A percentile compares a stretch with the other conserved stretches of the same genome.
These are phyloP conservation scores for Elephas maximus DNA, from an alignment of 2,113 vertebrate species.

Conservation along the genomic window DNA sequence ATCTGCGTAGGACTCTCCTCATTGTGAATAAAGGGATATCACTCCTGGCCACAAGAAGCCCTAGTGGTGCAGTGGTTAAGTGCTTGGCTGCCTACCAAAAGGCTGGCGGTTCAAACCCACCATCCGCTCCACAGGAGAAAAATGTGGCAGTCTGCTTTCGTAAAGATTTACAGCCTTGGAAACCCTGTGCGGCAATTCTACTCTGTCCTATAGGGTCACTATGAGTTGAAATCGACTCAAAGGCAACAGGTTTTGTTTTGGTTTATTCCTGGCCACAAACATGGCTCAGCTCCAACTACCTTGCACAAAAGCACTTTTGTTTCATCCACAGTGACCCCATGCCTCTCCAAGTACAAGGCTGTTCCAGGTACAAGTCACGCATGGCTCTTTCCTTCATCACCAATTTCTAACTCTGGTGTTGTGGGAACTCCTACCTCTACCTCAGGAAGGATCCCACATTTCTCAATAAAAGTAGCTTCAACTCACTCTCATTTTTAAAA, in stretches of 20 bases:
- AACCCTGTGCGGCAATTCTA: neutral
- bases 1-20: slow-evolving; percentile 13
- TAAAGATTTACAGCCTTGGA: neutral
- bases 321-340: neutral
- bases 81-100: neutral
- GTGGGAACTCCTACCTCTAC: neutral
- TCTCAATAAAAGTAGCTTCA: slow-evolving; percentile 14
- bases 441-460: neutral
- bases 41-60: neutral
- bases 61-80: neutral
- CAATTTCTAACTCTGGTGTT: neutral
- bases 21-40: slow-evolving; percentile 51
- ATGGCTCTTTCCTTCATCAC: neutral
- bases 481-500: neutral
- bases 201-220: neutral
- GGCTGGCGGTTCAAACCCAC: neutral
- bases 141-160: neutral
- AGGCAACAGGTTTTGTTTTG: neutral
- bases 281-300: neutral
- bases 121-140: neutral
- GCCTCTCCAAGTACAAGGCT: neutral
- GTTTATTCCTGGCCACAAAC: neutral
- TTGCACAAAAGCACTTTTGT: neutral
- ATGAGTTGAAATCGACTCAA: neutral
- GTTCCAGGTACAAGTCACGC: neutral